phyloP scores from a whole-genome alignment of 2,888 invertebrate species.

The Drosophila recens region DNA sequence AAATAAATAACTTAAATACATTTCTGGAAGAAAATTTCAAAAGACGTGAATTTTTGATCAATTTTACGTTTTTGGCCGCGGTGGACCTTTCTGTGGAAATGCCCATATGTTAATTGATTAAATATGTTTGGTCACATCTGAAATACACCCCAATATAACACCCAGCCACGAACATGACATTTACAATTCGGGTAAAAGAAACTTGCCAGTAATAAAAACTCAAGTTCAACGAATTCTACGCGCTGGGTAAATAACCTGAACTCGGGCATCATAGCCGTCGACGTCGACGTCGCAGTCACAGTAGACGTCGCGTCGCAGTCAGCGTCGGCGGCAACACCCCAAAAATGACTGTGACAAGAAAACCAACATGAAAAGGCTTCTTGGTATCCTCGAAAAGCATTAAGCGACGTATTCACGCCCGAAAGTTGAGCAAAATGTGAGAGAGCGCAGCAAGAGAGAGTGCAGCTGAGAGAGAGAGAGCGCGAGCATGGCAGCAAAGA shows the following conservation, averaged over 20 bases:
- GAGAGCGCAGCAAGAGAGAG: constrained; percentile 17
- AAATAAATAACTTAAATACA: too few species aligned
- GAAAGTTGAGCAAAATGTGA: constrained; percentile 35
- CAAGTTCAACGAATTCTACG: constrained; percentile 73
- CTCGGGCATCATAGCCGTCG: constrained; percentile 43
- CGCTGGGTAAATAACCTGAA: constrained; percentile 73
- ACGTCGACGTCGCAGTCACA: constrained; percentile 20
- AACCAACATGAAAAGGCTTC: constrained; percentile 35
- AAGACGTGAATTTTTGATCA: too few species aligned
- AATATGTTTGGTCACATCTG: neutral
- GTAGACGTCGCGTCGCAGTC: constrained; percentile 12
- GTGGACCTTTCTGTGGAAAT: too few species aligned
- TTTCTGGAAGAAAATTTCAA: too few species aligned
- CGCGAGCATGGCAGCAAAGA: constrained; percentile 38
- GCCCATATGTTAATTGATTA: too few species aligned
- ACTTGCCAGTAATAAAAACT: constrained; percentile 61
- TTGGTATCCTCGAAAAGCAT: constrained; percentile 57
- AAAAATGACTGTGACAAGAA: constrained; percentile 39
- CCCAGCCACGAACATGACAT: constrained; percentile 24
- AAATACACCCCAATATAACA: neutral
- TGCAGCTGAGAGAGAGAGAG: constrained; percentile 22
- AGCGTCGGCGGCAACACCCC: constrained; percentile 63
- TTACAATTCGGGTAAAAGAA: constrained; percentile 37
- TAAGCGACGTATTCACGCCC: constrained; percentile 62
- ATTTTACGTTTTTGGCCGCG: too few species aligned